phyloP scores from a whole-genome alignment of 2,113 vertebrate genomes.

The Scophthalmus maximus region DNA sequence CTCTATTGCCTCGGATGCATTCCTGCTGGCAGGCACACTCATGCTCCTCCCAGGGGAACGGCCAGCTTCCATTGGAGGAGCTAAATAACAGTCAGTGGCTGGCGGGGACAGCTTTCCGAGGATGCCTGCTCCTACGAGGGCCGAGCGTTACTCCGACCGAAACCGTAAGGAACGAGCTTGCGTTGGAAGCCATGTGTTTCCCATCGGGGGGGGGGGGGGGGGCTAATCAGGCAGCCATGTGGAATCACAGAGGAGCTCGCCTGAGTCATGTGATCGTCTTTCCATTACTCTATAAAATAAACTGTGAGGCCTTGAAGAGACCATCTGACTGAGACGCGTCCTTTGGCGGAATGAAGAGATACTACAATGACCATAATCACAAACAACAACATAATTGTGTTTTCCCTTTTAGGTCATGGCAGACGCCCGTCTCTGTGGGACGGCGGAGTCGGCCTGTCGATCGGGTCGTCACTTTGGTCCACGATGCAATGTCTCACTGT shows the following conservation, averaged over 20 bases:
- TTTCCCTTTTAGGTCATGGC: neutral
- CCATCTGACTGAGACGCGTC: constrained; percentile 27
- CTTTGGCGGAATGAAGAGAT: constrained; percentile 2
- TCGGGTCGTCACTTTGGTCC: neutral
- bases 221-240: constrained; percentile 74
- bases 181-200: constrained; percentile 74
- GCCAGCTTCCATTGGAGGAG: constrained; percentile 69
- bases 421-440: neutral
- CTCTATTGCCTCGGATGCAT: constrained; percentile 72
- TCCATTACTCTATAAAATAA: constrained; percentile 73
- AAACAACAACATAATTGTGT: neutral
- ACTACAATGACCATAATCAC: neutral
- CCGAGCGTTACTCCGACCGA: constrained; percentile 41
- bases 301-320: constrained; percentile 52
- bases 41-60: constrained; percentile 69
- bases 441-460: too few relatives aligned
- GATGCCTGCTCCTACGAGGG: constrained; percentile 71
- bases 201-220: constrained; percentile 63
- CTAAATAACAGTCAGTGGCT: constrained; percentile 78
- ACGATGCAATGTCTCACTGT: neutral
- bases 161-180: constrained; percentile 70
- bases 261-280: constrained; percentile 64
- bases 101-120: constrained; percentile 68
- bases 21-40: constrained; percentile 77
- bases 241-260: constrained; percentile 67